Base-by-base conservation (phyloP, 2,888 invertebrate species). In the Scaptomyza tumidula region DNA sequence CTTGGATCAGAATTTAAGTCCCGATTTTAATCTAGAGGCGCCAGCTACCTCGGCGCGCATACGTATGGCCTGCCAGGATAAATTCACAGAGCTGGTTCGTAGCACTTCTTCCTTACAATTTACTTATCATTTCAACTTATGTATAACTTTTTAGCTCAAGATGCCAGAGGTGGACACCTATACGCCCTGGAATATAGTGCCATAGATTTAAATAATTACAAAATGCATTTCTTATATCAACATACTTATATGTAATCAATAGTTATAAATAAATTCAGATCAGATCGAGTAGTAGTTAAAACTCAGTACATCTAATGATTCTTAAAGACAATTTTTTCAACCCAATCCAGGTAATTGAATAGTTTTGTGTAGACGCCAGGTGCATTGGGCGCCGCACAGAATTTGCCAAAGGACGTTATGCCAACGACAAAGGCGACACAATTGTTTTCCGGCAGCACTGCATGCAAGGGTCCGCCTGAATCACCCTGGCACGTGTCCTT, bases 41-140 rank as follows among this genome's bases (percentile, higher is more conserved):
- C 99, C 98, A 4, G 97, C 98, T 0, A 98, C 98, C 0, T 94
- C 97, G 0, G 97, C 97, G 27, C 94, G 95, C 66, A 97, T 99
- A 82, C 94, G 98, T 53, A 95, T 98, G 95, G 96, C 97, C 13
- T 98, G 98, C 88, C 93, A 94, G 78, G 98, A 99, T 91, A 93
- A 95, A 78, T 95, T 98, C 67, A 97, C 96, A 1, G 92, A 94
- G 69, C 95, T 95, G 94, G 97, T 97, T 93, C 80, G 81, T 63
- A n/a, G 9, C 9, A 10, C 19, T 35, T 35, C 10, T 1, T 45
- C 7, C 6, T 4, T 0, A 24, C 24, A 24, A 24, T 24, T 4
- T 1, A 24, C 5, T 4, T 24, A 24, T 24, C 1, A 24, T 24
- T 4, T 24, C 11, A 39, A 35, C n/a, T 27, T 6, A 13, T 19